These are phyloP conservation scores for Clanis bilineata DNA, from an alignment of 2,888 invertebrate species.

Conservation along the genomic window DNA sequence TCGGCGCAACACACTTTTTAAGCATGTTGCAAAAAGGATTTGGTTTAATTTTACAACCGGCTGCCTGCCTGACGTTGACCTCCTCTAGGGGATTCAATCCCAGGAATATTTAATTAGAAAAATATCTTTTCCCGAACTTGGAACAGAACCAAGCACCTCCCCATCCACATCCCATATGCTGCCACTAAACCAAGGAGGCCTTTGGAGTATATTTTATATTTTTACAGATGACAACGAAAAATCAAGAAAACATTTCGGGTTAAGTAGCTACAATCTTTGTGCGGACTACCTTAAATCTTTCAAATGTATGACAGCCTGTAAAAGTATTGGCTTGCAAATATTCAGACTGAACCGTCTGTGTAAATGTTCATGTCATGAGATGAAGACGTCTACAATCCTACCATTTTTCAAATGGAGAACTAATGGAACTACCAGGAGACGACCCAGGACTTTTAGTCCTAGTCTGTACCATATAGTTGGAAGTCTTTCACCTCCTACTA, in stretches of 20 bases:
- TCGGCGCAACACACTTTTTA: too few species aligned
- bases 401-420: conserved; percentile 63
- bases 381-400: conserved; percentile 52
- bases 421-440: conserved; percentile 50
- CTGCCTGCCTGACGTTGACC: too few species aligned
- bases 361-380: conserved; percentile 60
- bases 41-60: too few species aligned
- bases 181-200: too few species aligned
- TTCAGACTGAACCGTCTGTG: conserved; percentile 52
- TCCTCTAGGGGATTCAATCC: too few species aligned
- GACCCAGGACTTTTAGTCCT: conserved; percentile 50
- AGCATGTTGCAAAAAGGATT: too few species aligned
- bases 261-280: conserved; percentile 52
- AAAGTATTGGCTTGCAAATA: conserved; percentile 58
- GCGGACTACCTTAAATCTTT: conserved; percentile 50
- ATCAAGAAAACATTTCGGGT: conserved; percentile 59
- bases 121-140: too few species aligned
- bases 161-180: too few species aligned
- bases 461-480: conserved; percentile 55
- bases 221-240: conserved; percentile 35
- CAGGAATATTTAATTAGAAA: too few species aligned
- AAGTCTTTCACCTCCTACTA: conserved; percentile 44
- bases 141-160: too few species aligned
- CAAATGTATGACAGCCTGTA: conserved; percentile 63
- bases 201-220: too few species aligned